Evolutionary conservation across 2,888 invertebrate genomes (phyloP).

Genomic region (Dicycla oo): DNA sequence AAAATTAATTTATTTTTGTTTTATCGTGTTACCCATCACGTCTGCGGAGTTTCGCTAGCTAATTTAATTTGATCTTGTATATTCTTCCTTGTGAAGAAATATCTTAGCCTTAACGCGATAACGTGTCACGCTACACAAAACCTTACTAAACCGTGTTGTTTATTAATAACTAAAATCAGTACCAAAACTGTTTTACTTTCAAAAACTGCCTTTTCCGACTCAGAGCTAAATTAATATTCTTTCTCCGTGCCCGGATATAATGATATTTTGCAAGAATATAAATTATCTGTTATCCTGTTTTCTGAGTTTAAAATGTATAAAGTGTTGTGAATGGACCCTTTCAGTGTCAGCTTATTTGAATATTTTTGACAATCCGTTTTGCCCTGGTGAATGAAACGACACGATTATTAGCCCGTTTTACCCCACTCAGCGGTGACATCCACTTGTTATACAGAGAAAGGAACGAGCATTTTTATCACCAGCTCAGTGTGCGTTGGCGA

Average conservation of each 20-base stretch:
- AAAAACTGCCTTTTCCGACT: conserved; percentile 2
- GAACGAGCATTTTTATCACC: too few relatives aligned
- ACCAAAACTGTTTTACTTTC: conserved; percentile 5
- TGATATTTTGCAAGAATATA: conserved; percentile 40
- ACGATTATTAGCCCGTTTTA: neutral
- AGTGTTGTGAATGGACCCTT: conserved; percentile 18
- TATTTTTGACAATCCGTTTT: conserved; percentile 9
- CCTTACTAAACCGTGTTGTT: neutral
- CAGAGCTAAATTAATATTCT: conserved; percentile 51
- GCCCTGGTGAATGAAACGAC: neutral
- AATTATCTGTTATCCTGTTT: conserved; percentile 39
- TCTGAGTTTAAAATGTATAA: conserved; percentile 36
- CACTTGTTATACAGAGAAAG: too few relatives aligned
- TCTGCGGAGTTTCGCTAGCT: too few relatives aligned
- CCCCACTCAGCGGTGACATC: too few relatives aligned
- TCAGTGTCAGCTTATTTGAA: conserved; percentile 15
- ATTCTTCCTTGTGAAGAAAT: neutral
- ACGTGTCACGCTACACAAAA: neutral
- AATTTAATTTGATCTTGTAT: too few relatives aligned
- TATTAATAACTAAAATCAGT: conserved; percentile 5
- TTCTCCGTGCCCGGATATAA: conserved; percentile 32
- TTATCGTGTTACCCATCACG: too few relatives aligned
- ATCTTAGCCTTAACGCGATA: too few relatives aligned
- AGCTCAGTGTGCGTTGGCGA: too few relatives aligned
- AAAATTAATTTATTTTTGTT: too few relatives aligned